phyloP scores from a whole-genome alignment of 2,888 invertebrate species.

The Himalopsyche kuldschensis region DNA sequence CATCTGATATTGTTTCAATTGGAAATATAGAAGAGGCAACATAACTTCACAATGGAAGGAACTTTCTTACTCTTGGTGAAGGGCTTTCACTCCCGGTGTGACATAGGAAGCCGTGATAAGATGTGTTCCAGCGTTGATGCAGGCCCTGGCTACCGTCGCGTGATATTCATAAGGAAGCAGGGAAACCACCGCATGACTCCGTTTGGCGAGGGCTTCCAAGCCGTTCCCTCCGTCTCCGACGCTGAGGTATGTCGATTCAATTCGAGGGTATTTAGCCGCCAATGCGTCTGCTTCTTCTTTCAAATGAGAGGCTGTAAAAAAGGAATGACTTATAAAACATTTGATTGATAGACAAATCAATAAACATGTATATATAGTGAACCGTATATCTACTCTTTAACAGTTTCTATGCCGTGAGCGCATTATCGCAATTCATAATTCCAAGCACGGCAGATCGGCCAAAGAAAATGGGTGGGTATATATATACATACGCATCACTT shows the following conservation, averaged over 20 bases:
- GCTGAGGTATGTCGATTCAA: conserved; percentile 80
- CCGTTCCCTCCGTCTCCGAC: conserved; percentile 71
- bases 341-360: too few species aligned
- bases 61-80: conserved; percentile 71
- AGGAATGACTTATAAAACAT: not conserved
- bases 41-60: too few species aligned
- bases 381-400: too few species aligned
- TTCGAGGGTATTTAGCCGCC: conserved; percentile 74
- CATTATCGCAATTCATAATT: too few species aligned
- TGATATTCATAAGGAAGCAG: conserved; percentile 91
- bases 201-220: conserved; percentile 64
- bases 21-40: too few species aligned
- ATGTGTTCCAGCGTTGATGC: conserved; percentile 83
- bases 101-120: conserved; percentile 97
- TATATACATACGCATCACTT: too few species aligned
- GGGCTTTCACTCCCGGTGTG: conserved; percentile 76
- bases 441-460: too few species aligned
- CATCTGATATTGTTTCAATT: too few species aligned
- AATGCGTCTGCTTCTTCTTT: conserved; percentile 88
- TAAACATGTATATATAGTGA: too few species aligned
- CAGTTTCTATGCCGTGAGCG: too few species aligned
- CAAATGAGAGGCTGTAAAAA: conserved; percentile 68
- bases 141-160: conserved; percentile 80
- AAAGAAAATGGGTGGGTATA: too few species aligned
- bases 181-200: conserved; percentile 79